Conservation (phyloP, 2,888 invertebrate genomes). For the Limnephilus auricula region DNA sequence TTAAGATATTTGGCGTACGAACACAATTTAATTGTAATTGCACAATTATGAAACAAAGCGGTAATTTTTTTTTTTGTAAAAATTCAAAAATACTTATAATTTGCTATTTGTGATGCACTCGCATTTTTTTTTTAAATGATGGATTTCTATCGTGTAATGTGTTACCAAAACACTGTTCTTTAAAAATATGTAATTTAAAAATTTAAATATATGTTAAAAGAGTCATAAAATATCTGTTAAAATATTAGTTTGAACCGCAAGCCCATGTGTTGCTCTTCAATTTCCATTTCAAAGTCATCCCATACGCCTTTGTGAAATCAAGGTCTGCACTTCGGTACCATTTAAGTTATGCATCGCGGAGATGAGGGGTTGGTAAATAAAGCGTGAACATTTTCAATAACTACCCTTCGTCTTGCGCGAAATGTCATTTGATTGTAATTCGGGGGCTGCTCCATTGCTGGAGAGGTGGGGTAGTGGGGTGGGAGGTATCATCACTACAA, state of each 20-base stretch:
- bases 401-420: conserved; percentile 36
- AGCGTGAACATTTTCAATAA: conserved; percentile 62
- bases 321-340: conserved; percentile 54
- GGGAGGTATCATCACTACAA: conserved; percentile 28
- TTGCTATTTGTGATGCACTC: background rate
- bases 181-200: background rate
- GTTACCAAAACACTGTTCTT: background rate
- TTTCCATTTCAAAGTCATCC: conserved; percentile 43
- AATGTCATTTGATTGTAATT: conserved; percentile 18
- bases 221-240: background rate
- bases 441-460: background rate
- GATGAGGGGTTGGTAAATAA: conserved; percentile 66
- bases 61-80: no score
- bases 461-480: no score
- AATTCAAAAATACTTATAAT: no score
- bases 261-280: conserved; percentile 17
- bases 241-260: background rate
- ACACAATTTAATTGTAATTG: no score
- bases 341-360: conserved; percentile 59
- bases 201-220: no score
- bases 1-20: background rate
- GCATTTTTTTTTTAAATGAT: background rate
- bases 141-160: background rate
- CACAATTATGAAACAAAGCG: no score
- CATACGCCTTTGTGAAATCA: conserved; percentile 55